Conservation (phyloP, 2,888 invertebrate genomes). For the Seira ritae region DNA sequence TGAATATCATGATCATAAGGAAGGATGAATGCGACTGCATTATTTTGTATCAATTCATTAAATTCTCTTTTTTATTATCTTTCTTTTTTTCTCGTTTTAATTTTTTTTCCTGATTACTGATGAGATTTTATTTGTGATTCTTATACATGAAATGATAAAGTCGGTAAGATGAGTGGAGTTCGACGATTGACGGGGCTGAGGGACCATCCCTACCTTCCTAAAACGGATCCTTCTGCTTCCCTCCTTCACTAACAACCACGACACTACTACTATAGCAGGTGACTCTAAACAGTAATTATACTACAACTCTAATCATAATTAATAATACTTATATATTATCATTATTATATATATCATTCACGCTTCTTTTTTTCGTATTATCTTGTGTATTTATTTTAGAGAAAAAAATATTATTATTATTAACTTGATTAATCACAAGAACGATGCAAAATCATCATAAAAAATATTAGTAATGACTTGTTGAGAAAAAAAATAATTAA, state of each 20-base stretch:
- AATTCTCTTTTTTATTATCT: conserved; percentile 2
- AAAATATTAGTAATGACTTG: conserved; percentile 23
- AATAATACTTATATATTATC: conserved; percentile 45
- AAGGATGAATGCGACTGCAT: not conserved
- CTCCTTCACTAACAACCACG: conserved; percentile 73
- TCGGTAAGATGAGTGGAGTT: conserved; percentile 74
- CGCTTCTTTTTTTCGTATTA: conserved; percentile 58
- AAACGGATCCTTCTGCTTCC: conserved; percentile 73
- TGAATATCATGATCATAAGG: not conserved
- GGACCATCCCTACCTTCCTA: conserved; percentile 74
- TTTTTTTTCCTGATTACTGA: conserved; percentile 40
- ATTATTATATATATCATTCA: conserved; percentile 43
- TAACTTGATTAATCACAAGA: conserved; percentile 37
- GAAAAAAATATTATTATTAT: no score
- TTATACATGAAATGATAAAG: conserved; percentile 63
- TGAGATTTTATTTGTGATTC: conserved; percentile 68
- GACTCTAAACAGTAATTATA: conserved; percentile 70
- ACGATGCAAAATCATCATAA: conserved; percentile 27
- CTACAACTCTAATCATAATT: conserved; percentile 46
- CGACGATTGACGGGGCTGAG: conserved; percentile 73
- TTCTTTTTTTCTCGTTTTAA: conserved; percentile 21
- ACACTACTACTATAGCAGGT: conserved; percentile 71
- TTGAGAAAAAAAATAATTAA: conserved; percentile 23
- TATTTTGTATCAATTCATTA: not conserved
- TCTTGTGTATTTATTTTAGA: conserved; percentile 34